Percentiles rank a stretch among this genome's conserved stretches.
Conservation (phyloP, 2,888 invertebrate genomes). For the Opisthograptis luteolata region DNA sequence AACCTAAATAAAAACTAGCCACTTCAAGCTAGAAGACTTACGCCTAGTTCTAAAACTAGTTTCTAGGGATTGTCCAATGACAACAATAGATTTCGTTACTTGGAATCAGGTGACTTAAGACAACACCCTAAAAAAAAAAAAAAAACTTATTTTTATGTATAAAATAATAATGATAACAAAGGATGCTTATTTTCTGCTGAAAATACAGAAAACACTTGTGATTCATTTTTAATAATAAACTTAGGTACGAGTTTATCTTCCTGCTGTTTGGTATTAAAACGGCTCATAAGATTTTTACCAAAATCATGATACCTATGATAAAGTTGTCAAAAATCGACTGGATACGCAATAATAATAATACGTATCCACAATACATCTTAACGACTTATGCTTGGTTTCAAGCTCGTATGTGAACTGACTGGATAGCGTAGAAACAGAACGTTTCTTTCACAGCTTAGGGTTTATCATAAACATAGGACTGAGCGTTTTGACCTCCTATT, state of each 20-base stretch:
- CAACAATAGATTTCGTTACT: slow-evolving; percentile 26
- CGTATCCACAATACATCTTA: slow-evolving; percentile 28
- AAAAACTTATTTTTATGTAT: too few relatives aligned
- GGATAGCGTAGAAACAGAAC: too few relatives aligned
- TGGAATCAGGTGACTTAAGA: too few relatives aligned
- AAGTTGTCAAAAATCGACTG: slow-evolving; percentile 17
- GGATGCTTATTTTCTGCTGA: slow-evolving; percentile 25
- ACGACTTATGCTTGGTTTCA: slow-evolving; percentile 22
- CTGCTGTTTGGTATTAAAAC: slow-evolving; percentile 19
- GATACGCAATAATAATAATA: slow-evolving; percentile 20
- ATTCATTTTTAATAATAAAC: slow-evolving; percentile 3
- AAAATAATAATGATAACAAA: too few relatives aligned
- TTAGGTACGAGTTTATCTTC: slow-evolving; percentile 21
- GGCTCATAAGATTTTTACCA: slow-evolving; percentile 25
- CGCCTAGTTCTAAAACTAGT: slow-evolving; percentile 25
- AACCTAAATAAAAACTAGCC: slow-evolving; percentile 18
- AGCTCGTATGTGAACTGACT: background rate
- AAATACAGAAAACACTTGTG: slow-evolving; percentile 16
- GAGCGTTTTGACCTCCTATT: too few relatives aligned
- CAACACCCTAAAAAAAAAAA: too few relatives aligned
- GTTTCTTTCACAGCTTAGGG: too few relatives aligned
- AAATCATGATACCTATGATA: slow-evolving; percentile 25
- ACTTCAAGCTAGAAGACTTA: slow-evolving; percentile 35
- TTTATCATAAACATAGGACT: too few relatives aligned
- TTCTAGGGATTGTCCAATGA: slow-evolving; percentile 16